Base-by-base conservation (phyloP, 2,113 vertebrate genomes). In the Chitala chitala region DNA sequence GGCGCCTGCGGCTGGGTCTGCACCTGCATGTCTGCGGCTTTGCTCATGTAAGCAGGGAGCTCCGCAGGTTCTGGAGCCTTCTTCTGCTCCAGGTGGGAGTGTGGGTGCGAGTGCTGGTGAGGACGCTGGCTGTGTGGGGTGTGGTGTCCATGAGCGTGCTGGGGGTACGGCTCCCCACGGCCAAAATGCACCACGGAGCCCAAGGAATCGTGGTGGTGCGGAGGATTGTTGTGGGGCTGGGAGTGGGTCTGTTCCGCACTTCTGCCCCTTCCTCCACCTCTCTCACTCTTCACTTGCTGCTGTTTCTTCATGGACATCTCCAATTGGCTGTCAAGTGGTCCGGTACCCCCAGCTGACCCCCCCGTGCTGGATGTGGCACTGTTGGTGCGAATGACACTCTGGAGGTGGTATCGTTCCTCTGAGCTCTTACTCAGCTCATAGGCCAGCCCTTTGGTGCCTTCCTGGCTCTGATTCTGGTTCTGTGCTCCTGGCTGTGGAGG, bases 341-440 rank as follows among this genome's bases (percentile, higher is more conserved):
- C 78, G 6, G 75, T 78, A n/a, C 59, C 53, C 42, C 77, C 69
- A 24, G 80, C 79, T 74, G 66, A 69, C 56, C 77, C 76, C 42
- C 73, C 24, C 0, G 76, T 59, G 44, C 69, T 78, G 46, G 77
- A 86, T 38, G 82, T 90, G 56, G 91, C 87, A 66, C 80, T 89
- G 22, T 92, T 94, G 75, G 93, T 93, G 1, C 92, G 89, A 80
- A 96, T 96, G 63, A 96, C 95, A 4, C 95, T 95, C 75, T 95
- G 94, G 44, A 94, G 84, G 1, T 95, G 93, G 77, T 94, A 94
- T 0, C 92, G 84, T 78, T 88, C 93, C 80, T 88, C 92, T 8
- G 88, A 87, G 40, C 80, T 81, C 78, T 89, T 93, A 78, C 56
- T 84, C 26, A 77, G 84, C 74, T 77, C 91, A 74, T 85, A 91